Evolutionary conservation across 2,888 invertebrate species (phyloP).

Genomic region (Melanargia galathea): DNA sequence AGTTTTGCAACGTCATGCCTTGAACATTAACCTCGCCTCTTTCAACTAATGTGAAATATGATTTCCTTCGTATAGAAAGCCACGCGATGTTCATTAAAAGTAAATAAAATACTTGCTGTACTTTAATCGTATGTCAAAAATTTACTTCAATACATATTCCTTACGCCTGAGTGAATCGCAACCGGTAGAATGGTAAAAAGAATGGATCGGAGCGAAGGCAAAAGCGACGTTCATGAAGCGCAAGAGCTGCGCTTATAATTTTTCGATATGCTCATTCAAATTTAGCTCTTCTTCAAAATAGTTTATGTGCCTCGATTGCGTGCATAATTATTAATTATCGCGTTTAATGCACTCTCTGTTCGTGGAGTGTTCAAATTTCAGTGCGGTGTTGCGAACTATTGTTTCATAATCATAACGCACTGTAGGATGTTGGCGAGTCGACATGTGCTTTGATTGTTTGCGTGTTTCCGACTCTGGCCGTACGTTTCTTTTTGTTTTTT

Average conservation of each 20-base stretch:
- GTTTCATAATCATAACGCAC: conserved; percentile 50
- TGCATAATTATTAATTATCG: conserved; percentile 25
- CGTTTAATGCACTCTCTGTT: conserved; percentile 30
- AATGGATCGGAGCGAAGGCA: conserved; percentile 18
- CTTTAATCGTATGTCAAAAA: neutral
- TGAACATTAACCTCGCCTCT: conserved; percentile 2
- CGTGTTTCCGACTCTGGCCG: conserved; percentile 48
- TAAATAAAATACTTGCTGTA: neutral
- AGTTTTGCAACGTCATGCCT: conserved; percentile 8
- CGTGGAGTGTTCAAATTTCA: conserved; percentile 45
- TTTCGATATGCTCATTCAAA: conserved; percentile 16
- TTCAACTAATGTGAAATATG: conserved; percentile 10
- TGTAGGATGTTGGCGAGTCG: conserved; percentile 46
- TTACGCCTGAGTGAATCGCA: conserved; percentile 42
- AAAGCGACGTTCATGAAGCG: conserved; percentile 23
- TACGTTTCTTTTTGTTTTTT: conserved; percentile 41
- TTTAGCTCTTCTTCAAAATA: conserved; percentile 17
- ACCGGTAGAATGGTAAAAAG: conserved; percentile 41
- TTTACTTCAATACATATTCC: conserved; percentile 34
- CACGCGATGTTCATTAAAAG: conserved; percentile 4
- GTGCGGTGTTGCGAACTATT: conserved; percentile 43
- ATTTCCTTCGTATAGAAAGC: conserved; percentile 5
- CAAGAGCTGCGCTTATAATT: conserved; percentile 11
- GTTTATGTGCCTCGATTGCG: conserved; percentile 26
- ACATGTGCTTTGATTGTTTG: conserved; percentile 64